These are phyloP conservation scores for Psittacus erithacus DNA, from an alignment of 2,113 vertebrate species.

Conservation along the genomic window DNA sequence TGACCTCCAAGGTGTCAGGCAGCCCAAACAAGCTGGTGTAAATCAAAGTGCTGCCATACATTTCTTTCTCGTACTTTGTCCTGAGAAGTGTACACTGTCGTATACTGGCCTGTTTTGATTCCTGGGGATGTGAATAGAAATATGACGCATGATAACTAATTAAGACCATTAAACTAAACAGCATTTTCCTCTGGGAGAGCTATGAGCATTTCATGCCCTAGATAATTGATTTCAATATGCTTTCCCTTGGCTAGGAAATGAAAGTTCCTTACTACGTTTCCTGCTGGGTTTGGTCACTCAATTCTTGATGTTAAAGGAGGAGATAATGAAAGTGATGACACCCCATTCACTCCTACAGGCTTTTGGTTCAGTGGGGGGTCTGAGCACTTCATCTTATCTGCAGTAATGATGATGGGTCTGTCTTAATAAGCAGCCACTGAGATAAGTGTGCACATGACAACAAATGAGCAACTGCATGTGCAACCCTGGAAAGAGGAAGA, in stretches of 20 bases:
- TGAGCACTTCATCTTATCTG: not conserved
- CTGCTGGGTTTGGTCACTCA: constrained; percentile 13
- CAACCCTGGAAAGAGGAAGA: not conserved
- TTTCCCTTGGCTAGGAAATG: not conserved
- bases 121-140: not conserved
- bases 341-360: not conserved
- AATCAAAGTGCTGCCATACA: not conserved
- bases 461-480: not conserved
- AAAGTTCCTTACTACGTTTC: not conserved
- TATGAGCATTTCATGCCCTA: not conserved
- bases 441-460: not conserved
- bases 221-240: not conserved
- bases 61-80: not conserved
- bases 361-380: not conserved
- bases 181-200: constrained; percentile 20
- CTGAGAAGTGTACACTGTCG: not conserved
- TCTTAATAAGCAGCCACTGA: constrained; percentile 1
- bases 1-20: not conserved
- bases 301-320: not conserved
- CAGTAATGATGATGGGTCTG: not conserved
- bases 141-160: not conserved
- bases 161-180: constrained; percentile 8
- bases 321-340: not conserved
- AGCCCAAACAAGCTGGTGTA: not conserved
- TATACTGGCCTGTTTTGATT: not conserved